Base-by-base conservation (phyloP, 1,140 invertebrate genomes). In the Pogonognathellus flavescens region DNA sequence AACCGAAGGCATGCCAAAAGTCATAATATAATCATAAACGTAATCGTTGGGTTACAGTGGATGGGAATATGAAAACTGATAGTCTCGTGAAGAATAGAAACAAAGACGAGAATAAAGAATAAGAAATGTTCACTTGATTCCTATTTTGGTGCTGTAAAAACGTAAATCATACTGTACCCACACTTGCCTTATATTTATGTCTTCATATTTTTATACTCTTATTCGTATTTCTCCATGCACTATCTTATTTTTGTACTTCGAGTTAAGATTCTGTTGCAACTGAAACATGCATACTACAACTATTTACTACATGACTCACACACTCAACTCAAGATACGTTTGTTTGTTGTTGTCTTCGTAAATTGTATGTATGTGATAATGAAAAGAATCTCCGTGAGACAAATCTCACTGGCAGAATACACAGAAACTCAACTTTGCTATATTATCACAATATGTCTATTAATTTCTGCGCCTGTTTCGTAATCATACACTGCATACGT, bases 351-450 rank as follows among this genome's bases (percentile, higher is more conserved):
- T 13, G 53, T 57, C 2, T 14, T 57, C 2, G 53, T 57, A 57
- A 4, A 9, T 57, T 5, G 53, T 57, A 66, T 76, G 41, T 50
- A 18, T 57, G n/a, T 57, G 53, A 57, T 57, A 57, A 57, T 76
- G 70, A 50, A 76, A 76, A 41, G 70, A 76, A 76, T 76, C 70
- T 76, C 70, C 70, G 41, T 76, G 70, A 76, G 70, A 76, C 25
- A n/a, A 50, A 72, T 72, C 66, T 72, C 66, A 72, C 66, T 25
- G 25, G n/a, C 66, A 41, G 41, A n/a, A 72, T 22, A 41, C 66
- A 72, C 66, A 60, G 6, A 72, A 72, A 31, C 16, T 76, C 25
- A 66, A 66, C 22, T 25, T 66, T n/a, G n/a, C n/a, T n/a, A 25
- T 5, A 10, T 25, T 10, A 10, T 25, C 10, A 18, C 59, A 22